Evolutionary conservation across 2,113 vertebrate species (phyloP).

Genomic region (Antechinus flavipes): DNA sequence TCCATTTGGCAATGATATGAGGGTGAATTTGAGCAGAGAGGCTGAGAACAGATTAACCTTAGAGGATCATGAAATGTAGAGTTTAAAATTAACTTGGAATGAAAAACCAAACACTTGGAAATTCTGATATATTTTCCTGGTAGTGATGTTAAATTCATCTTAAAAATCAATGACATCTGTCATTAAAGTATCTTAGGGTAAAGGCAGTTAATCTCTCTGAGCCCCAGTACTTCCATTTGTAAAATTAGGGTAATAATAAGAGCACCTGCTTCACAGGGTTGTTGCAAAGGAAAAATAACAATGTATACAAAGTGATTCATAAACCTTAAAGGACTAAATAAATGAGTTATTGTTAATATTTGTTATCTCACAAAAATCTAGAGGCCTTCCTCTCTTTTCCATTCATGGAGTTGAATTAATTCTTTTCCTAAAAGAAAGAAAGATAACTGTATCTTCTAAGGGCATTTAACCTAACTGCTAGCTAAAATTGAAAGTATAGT

Average conservation of each 20-base stretch:
- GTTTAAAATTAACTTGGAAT: constrained; percentile 31
- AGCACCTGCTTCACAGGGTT: background rate
- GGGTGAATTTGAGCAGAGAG: constrained; percentile 16
- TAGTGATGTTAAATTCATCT: constrained; percentile 43
- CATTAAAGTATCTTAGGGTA: background rate
- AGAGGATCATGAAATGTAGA: background rate
- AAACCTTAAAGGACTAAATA: background rate
- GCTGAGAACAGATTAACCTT: background rate
- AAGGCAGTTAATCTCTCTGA: background rate
- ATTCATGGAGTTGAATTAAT: constrained; percentile 37
- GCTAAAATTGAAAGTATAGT: constrained; percentile 26
- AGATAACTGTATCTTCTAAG: constrained; percentile 43
- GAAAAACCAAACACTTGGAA: constrained; percentile 12
- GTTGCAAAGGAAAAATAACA: background rate
- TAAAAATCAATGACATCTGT: constrained; percentile 39
- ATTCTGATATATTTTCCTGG: constrained; percentile 31
- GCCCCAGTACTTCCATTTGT: background rate
- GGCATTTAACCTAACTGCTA: constrained; percentile 44
- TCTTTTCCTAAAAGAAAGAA: constrained; percentile 47
- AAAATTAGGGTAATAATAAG: background rate
- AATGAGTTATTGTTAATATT: background rate
- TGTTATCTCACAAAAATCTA: constrained; percentile 33
- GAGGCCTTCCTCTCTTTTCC: constrained; percentile 36
- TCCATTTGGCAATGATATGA: constrained; percentile 25
- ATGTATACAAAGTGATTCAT: background rate